phyloP scores from a whole-genome alignment of 2,797 vertebrate genomes.

The Pteronotus mesoamericanus region DNA sequence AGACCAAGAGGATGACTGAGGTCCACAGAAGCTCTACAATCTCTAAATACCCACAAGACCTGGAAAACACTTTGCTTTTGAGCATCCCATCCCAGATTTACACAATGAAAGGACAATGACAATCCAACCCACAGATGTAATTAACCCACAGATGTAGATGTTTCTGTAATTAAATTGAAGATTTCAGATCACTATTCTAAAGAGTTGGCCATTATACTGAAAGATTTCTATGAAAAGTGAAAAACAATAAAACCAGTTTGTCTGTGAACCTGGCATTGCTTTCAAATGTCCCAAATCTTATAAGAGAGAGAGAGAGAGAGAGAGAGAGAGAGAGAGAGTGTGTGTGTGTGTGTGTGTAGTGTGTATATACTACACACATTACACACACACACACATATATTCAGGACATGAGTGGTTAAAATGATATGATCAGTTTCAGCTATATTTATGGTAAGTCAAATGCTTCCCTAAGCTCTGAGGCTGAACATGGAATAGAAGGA shows the following conservation, averaged over 20 bases:
- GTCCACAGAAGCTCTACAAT: neutral
- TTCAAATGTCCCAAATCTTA: neutral
- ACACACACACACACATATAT: too few species aligned
- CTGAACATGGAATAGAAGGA: neutral
- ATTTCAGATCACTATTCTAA: neutral
- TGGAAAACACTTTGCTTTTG: neutral
- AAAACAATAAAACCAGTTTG: neutral
- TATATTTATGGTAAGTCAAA: neutral
- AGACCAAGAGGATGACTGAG: neutral
- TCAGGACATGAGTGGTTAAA: neutral
- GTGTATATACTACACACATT: too few species aligned
- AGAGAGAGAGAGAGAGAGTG: too few species aligned
- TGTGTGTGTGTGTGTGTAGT: neutral
- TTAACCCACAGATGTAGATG: neutral
- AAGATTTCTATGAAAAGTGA: neutral
- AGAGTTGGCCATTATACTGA: neutral
- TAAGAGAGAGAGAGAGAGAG: too few species aligned
- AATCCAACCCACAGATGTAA: neutral
- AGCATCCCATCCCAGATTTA: neutral
- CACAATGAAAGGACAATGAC: neutral
- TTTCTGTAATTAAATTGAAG: neutral
- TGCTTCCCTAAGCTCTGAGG: neutral
- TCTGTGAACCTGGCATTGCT: neutral
- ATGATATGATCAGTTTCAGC: neutral
- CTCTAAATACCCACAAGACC: neutral